Evolutionary conservation across 92 coral and sea anemone species (phyloP), one percentile per base, ranked within the genome.

Genomic region (Paragorgia papillata): DNA sequence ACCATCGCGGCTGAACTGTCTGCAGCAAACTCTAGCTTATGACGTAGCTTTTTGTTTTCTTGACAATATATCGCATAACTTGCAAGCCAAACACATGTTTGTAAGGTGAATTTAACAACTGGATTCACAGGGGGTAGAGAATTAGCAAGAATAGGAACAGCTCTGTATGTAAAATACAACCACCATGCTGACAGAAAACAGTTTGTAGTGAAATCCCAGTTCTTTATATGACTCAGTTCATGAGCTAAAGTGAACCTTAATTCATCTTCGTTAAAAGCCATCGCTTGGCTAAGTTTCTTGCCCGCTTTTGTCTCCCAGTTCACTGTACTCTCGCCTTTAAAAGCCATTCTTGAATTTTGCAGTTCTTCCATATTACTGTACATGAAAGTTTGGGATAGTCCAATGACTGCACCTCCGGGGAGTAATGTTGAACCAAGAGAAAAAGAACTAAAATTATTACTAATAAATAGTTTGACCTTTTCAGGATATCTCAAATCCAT

Each of bases 341-440:
- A 85, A 17, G 90, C 66, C n/a, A 89, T 57, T 7, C 94, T 88
- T 10, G 90, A 74, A 0, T 83, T 85, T 9, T 69, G 74, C 26
- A 95, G 64, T 9, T 95, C 97, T 55, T 89, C 85, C 27, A 73
- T 80, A 66, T 85, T 81, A 28, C 87, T 91, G 70, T 89, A 95
- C 41, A 91, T 84, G 50, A 91, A 84, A 13, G 86, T 85, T 34
- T 87, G 85, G 25, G 99, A 93, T 1, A 95, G 70, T 10, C 99
- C 99, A 21, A 95, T 91, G 0, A 88, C 96, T 0, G 99, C 99
- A 1, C 97, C 97, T 20, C 83, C 85, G 1, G 99, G 99, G 0
- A 95, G 90, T 91, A 85, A 80, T 15, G 90, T 86, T 32, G 99
- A 90, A 37, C 99, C 99, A n/a, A 91, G 94, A 48, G 97, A 95